phyloP scores from a whole-genome alignment of 2,797 vertebrate species.

The Ctenopoma kingsleyae region DNA sequence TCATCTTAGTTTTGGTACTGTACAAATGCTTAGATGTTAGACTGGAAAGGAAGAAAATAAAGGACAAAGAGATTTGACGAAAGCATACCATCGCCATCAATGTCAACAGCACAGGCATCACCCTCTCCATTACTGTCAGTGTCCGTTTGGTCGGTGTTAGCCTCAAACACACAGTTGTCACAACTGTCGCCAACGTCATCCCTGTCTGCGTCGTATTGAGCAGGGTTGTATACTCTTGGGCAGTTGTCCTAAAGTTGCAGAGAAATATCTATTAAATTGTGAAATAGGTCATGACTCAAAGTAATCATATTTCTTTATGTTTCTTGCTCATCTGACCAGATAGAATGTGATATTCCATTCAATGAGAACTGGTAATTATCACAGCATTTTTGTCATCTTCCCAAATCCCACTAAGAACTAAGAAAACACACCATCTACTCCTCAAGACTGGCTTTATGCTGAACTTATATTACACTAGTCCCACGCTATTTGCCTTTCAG shows the following conservation, averaged over 20 bases:
- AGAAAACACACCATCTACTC: constrained; percentile 57
- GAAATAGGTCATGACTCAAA: constrained; percentile 29
- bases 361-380: constrained; percentile 60
- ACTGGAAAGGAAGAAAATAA: not conserved
- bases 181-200: constrained; percentile 96
- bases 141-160: constrained; percentile 96
- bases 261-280: constrained; percentile 34
- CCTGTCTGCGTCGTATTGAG: constrained; percentile 95
- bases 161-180: constrained; percentile 97
- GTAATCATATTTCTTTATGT: constrained; percentile 16
- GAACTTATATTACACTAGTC: constrained; percentile 60
- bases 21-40: not conserved
- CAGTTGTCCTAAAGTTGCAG: constrained; percentile 93
- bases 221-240: constrained; percentile 94
- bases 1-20: constrained; percentile 25
- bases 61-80: not conserved
- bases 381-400: constrained; percentile 68
- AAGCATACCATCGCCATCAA: constrained; percentile 95
- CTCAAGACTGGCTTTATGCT: constrained; percentile 56
- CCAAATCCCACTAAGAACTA: constrained; percentile 74
- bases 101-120: constrained; percentile 96
- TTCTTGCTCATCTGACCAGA: constrained; percentile 21
- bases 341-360: constrained; percentile 68
- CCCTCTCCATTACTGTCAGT: constrained; percentile 98
- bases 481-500: constrained; percentile 65